Base-by-base conservation (phyloP, 2,888 invertebrate genomes). In the Empis stercorea region DNA sequence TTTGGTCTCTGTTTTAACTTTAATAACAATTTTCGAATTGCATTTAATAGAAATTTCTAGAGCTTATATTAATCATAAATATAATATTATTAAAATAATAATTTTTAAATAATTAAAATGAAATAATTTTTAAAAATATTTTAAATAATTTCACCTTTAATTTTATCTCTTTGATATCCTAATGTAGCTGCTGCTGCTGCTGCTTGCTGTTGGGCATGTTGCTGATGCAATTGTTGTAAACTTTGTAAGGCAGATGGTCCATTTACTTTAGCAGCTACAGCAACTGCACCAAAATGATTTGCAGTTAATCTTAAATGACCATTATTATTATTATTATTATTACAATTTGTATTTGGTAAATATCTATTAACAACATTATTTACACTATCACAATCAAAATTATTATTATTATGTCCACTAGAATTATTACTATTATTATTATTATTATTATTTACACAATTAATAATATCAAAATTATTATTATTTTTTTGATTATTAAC, bases 171-270 rank as follows among this genome's bases (percentile, higher is more conserved):
- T 47, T 62, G 62, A 50, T 64, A 64, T 30, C 55, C 62, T 20
- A 64, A 52, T 32, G 56, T 56, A 5, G 58, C 62, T 34, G 38
- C 38, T 13, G 38, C 38, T 17, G 38, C 38, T 10, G 38, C 38
- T 4, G 58, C 62, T 52, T 64, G 63, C 48, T 68, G 63, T 50
- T 60, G 62, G 11, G 66, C 63, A 54, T 70, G 70, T 51, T 68
- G 67, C 43, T 69, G 68, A 51, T 68, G 69, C 41, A 69, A 52
- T 48, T 69, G 70, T 47, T 70, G 70, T 9, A 68, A 57, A 48
- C 68, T 68, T 53, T 70, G 70, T 48, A 69, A 51, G 6, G 69
- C 69, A 23, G 66, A 65, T 11, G 66, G 64, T 15, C 59, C 61
- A 34, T 57, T 57, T 27, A 53, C 54, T 10, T 48, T 59, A n/a